A percentile compares a stretch with the other conserved stretches of the same genome.
Evolutionary conservation across 2,113 vertebrate species (phyloP).

Genomic region (Sinocyclocheilus maitianheensis): DNA sequence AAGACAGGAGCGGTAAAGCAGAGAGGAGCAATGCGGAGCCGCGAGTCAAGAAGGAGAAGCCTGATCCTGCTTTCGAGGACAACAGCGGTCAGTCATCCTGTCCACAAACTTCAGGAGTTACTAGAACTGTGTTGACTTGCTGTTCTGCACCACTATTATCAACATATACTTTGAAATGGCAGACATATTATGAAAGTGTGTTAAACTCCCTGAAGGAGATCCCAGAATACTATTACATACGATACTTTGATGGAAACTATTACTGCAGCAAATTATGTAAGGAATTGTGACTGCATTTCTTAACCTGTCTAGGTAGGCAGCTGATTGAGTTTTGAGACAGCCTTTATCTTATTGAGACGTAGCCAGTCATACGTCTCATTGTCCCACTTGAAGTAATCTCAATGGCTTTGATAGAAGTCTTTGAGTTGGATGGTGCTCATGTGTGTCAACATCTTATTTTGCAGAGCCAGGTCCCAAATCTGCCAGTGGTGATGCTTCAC

Average conservation of each 20-base stretch:
- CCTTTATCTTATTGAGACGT: not conserved
- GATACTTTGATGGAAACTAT: too few species aligned
- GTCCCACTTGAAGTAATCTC: not conserved
- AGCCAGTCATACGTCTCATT: not conserved
- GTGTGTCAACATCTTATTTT: not conserved
- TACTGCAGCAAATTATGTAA: too few species aligned
- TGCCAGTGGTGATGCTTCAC: conserved; percentile 83
- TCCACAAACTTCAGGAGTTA: not conserved
- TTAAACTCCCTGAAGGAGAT: not conserved
- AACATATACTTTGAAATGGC: not conserved
- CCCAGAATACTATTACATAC: not conserved
- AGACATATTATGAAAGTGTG: not conserved
- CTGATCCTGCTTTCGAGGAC: conserved; percentile 75
- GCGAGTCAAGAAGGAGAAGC: conserved; percentile 82
- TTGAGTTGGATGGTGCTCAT: not conserved
- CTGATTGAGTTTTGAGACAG: not conserved
- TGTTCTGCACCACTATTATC: not conserved
- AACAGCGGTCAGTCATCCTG: conserved; percentile 51
- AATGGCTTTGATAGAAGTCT: not conserved
- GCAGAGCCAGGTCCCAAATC: conserved; percentile 74
- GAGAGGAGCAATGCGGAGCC: conserved; percentile 72
- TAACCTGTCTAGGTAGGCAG: not conserved
- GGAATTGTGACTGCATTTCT: not conserved
- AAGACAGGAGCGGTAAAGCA: conserved; percentile 68
- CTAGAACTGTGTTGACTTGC: not conserved